Conservation (phyloP, 2,113 vertebrate species). For the Siniperca knerii region DNA sequence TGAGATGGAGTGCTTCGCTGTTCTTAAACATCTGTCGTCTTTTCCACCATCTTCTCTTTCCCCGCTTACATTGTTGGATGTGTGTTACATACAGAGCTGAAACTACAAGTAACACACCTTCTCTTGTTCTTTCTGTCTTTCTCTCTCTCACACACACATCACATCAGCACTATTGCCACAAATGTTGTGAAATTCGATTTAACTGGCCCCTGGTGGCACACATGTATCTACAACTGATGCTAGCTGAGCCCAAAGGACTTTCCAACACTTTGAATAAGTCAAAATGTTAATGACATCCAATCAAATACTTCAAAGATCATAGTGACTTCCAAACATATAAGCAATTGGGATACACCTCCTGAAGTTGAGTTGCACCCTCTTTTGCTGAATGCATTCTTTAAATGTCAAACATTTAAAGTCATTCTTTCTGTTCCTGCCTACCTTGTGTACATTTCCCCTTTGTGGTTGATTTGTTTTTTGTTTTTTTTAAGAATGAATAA, state of each 20-base stretch:
- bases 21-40: slow-evolving; percentile 18
- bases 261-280: background rate
- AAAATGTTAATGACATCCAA: background rate
- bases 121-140: background rate
- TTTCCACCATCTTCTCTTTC: slow-evolving; percentile 1
- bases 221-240: background rate
- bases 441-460: background rate
- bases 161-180: background rate
- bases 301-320: background rate
- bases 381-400: background rate
- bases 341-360: background rate
- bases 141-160: background rate
- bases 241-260: slow-evolving; percentile 3
- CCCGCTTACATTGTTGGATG: background rate
- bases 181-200: background rate
- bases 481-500: background rate
- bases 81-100: slow-evolving; percentile 3
- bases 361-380: background rate
- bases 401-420: background rate
- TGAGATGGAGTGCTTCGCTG: background rate
- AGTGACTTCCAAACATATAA: background rate
- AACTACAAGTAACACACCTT: slow-evolving; percentile 2
- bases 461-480: slow-evolving; percentile 10
- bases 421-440: background rate
- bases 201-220: background rate